phyloP scores from a whole-genome alignment of 1,140 invertebrate genomes.

The Ceratitis capitata region DNA sequence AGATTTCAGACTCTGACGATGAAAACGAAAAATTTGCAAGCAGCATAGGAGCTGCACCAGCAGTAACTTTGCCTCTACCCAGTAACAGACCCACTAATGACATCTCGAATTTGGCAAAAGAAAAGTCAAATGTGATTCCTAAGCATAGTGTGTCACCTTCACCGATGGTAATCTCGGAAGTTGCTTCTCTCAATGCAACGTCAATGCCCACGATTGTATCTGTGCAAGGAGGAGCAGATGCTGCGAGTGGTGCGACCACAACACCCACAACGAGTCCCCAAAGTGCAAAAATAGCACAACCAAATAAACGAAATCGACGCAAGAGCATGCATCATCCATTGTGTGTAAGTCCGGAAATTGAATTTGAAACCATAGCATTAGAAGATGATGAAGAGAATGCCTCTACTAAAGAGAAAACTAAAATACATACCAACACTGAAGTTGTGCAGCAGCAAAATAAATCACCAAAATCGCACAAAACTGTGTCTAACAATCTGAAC shows the following conservation, averaged over 20 bases:
- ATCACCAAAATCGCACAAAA: conserved; percentile 14
- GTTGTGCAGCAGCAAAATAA: not conserved
- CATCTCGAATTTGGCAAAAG: too few relatives aligned
- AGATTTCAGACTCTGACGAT: conserved; percentile 42
- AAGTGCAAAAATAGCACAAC: not conserved
- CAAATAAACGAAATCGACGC: conserved; percentile 17
- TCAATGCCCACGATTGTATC: not conserved
- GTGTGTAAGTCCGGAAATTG: conserved; percentile 15
- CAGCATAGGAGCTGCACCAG: not conserved
- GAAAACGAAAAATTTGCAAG: not conserved
- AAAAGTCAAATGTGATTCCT: too few relatives aligned
- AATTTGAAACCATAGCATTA: conserved; percentile 39
- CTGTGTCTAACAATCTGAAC: conserved; percentile 27
- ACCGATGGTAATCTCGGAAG: not conserved
- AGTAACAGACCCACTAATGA: too few relatives aligned
- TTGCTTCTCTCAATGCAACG: not conserved
- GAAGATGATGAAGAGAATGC: conserved; percentile 38
- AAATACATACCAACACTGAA: not conserved
- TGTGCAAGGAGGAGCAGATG: not conserved
- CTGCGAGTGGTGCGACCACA: not conserved
- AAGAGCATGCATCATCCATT: conserved; percentile 39
- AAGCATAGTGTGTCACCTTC: not conserved
- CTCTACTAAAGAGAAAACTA: not conserved
- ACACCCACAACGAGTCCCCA: not conserved
- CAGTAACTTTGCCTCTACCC: too few relatives aligned